Base-by-base conservation (phyloP, 2,888 invertebrate genomes). In the Phragmatobia fuliginosa region DNA sequence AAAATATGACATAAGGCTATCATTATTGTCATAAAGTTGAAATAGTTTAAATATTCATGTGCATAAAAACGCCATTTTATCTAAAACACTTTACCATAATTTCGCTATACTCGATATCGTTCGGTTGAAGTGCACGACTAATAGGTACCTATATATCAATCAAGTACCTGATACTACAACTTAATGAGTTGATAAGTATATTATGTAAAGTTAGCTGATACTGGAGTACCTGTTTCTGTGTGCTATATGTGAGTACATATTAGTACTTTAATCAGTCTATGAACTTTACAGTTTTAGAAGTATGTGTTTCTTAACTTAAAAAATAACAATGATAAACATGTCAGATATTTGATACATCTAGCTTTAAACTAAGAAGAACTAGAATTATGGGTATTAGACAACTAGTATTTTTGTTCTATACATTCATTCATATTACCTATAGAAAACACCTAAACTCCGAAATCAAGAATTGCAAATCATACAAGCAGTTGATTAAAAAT, bases 61-160 rank as follows among this genome's bases (percentile, higher is more conserved):
- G 25, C 11, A 25, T 10, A 52, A 52, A 11, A 25, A 4, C 25
- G 11, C 25, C 11, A 14, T 52, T 52, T 52, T 52, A 52, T 52
- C 52, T 25, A 52, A 52, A 25, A 52, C 25, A 52, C 7, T 14
- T 52, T 10, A 1, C 25, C 52, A 52, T 25, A 52, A 25, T 52
- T 52, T 52, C 25, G 52, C 52, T 52, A 21, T 52, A 52, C 25
- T 11, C 25, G 52, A 52, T 52, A 52, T 52, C 52, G 11, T 5
- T 25, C 52, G 3, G n/a, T 14, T 52, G 14, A 52, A 52, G 52
- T 52, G 52, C 52, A 52, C 25, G 25, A 25, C 52, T 52, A 52
- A 52, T 52, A 52, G 45, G 45, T 49, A 18, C n/a, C 11, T 33
- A 41, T 49, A 49, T 52, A 52, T 52, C 52, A 52, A 52, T 52